Conservation (phyloP, 2,888 invertebrate species). For the Lottia gigantea region DNA sequence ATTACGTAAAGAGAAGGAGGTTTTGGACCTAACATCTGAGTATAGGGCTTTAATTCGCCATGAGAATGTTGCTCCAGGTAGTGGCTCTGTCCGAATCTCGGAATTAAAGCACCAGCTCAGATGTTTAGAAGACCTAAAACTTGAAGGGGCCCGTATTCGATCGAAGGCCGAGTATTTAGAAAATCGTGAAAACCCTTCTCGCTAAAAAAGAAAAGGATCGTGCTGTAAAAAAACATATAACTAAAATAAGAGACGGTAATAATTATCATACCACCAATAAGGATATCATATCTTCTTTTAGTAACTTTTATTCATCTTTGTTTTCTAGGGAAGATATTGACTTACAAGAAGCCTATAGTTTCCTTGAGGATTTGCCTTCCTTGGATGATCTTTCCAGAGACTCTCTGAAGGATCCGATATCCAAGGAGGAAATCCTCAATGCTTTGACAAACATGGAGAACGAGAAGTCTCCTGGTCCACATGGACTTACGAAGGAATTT, state of each 20-base stretch:
- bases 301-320: conserved; percentile 7
- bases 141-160: conserved; percentile 15
- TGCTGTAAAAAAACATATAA: conserved; percentile 17
- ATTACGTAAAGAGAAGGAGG: no score
- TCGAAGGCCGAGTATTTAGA: conserved; percentile 13
- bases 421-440: conserved; percentile 5
- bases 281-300: conserved; percentile 10
- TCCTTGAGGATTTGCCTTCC: conserved; percentile 15
- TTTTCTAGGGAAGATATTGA: conserved; percentile 18
- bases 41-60: background rate
- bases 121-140: background rate
- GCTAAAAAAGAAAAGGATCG: conserved; percentile 14
- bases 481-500: conserved; percentile 37
- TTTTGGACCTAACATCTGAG: background rate
- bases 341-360: no score
- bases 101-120: conserved; percentile 9
- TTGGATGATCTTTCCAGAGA: background rate
- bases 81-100: no score
- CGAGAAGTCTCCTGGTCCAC: conserved; percentile 34
- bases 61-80: conserved; percentile 10
- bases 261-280: background rate
- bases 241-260: background rate
- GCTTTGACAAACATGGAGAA: conserved; percentile 25
- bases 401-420: conserved; percentile 4
- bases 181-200: conserved; percentile 16